Evolutionary conservation across 2,113 vertebrate species (phyloP).

Genomic region (Ceyx melanurus): DNA sequence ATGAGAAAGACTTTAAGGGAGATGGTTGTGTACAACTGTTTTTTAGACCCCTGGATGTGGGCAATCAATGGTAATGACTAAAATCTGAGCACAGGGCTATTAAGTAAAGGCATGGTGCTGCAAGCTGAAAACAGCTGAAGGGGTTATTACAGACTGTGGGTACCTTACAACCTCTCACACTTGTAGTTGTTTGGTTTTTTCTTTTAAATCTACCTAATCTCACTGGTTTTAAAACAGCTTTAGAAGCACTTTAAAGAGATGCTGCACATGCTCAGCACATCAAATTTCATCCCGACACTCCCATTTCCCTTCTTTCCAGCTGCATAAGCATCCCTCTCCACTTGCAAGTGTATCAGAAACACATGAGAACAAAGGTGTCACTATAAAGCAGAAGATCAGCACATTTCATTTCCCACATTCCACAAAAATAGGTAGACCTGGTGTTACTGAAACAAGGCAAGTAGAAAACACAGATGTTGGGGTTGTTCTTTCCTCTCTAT

Average conservation of each 20-base stretch:
- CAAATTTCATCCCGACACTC: neutral
- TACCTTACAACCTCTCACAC: neutral
- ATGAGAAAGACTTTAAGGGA: neutral
- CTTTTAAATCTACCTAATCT: neutral
- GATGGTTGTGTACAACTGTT: neutral
- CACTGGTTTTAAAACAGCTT: neutral
- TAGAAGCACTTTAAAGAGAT: neutral
- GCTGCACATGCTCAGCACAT: rapidly evolving
- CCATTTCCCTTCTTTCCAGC: neutral
- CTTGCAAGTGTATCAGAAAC: neutral
- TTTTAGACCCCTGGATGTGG: neutral
- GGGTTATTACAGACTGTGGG: neutral
- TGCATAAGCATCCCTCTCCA: neutral
- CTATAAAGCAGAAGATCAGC: neutral
- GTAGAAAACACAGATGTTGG: neutral
- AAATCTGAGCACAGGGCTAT: neutral
- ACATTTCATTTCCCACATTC: neutral
- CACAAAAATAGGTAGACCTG: neutral
- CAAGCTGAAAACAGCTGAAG: neutral
- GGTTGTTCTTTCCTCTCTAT: neutral
- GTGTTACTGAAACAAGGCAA: neutral
- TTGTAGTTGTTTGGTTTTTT: neutral
- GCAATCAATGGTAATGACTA: neutral
- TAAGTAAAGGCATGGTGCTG: neutral
- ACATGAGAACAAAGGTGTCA: neutral